Evolutionary conservation across 2,797 vertebrate genomes (phyloP), one percentile per base, ranked within the genome.

Genomic region (Lagodon rhomboides): DNA sequence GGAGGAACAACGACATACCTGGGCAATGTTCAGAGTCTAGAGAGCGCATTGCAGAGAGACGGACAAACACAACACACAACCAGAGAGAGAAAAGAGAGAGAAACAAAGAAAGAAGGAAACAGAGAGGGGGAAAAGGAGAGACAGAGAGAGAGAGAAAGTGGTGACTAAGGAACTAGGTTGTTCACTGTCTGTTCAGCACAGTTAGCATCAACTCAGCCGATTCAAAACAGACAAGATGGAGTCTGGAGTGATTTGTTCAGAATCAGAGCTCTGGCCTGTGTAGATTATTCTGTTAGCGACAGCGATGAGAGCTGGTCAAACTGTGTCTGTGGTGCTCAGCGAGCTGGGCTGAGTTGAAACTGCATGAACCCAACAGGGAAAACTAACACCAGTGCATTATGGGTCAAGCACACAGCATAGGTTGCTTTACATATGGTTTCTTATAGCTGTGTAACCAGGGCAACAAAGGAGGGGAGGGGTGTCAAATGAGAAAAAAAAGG

Each of bases 21-120:
- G 98, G 96, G 97, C 97, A 99, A 99, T 99, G 98, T 99, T 99
- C 98, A 99, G 97, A 97, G 98, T 99, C 98, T 99, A 99, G 97
- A 98, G 97, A 98, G 97, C 96, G 97, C 97, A 98, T 98, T 97
- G 98, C 96, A 97, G 89, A 90, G 84, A 91, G 81, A 94, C 83
- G 95, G 95, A 97, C 97, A 96, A 96, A 97, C 95, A 96, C 96
- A 95, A 97, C 96, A 97, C 95, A 97, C 96, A 97, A 97, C 97
- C 97, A 91, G 87, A 89, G 85, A 93, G 90, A 94, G 82, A 77
- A 94, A 84, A 85, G 78, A 87, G 87, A 86, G 84, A 89, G 85
- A 87, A 51, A 87, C 50, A 87, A 66, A 83, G 75, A 60, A 60
- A 58, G 61, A 78, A 73, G 58, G 59, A 69, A 83, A 90, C 71